Evolutionary conservation across 2,113 vertebrate genomes (phyloP).

Genomic region (Crypturellus undulatus): DNA sequence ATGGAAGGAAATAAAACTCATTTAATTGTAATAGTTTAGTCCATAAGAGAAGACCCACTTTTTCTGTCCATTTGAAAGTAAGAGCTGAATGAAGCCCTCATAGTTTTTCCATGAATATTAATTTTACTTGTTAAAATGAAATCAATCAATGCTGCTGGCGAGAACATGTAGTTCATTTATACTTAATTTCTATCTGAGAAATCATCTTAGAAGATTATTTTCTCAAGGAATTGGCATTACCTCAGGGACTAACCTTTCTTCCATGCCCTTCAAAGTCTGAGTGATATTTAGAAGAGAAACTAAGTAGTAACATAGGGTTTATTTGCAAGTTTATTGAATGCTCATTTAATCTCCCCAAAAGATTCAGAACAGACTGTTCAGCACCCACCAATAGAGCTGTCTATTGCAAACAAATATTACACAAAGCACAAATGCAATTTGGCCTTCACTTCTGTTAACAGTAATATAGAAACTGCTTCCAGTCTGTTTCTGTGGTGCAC

Average conservation of each 20-base stretch:
- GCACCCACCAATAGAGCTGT: background rate
- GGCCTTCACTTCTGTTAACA: background rate
- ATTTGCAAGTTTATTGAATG: background rate
- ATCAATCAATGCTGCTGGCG: background rate
- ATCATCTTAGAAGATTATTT: background rate
- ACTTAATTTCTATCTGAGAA: background rate
- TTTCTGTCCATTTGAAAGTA: background rate
- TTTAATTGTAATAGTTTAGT: background rate
- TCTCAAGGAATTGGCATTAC: background rate
- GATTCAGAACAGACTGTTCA: background rate
- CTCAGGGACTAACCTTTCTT: background rate
- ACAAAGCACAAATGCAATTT: background rate
- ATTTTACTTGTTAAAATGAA: background rate
- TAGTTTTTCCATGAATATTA: background rate
- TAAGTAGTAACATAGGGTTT: background rate
- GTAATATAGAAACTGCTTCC: background rate
- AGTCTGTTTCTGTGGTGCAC: background rate
- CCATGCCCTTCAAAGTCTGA: accelerated
- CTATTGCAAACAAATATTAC: background rate
- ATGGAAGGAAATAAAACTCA: background rate
- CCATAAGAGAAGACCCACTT: background rate
- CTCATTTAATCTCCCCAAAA: background rate
- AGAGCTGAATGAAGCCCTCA: background rate
- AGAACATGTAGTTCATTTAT: background rate
- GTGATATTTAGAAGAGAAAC: background rate